Conservation (phyloP, 2,888 invertebrate genomes). For the Kuschelorhynchus macadamiae region DNA sequence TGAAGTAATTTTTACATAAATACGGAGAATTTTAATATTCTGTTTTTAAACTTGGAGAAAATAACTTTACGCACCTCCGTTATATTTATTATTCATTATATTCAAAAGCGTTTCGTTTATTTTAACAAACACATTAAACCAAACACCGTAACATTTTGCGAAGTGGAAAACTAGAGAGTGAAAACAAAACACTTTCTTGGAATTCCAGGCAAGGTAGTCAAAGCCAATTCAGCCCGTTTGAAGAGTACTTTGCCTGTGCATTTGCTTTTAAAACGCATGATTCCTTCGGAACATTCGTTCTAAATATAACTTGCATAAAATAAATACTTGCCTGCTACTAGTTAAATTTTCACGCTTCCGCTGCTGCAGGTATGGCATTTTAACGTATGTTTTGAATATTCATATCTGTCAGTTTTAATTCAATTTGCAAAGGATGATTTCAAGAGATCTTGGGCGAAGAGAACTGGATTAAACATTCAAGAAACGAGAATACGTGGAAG, state of each 20-base stretch:
- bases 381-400: conserved; percentile 30
- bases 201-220: too few relatives aligned
- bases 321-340: conserved; percentile 9
- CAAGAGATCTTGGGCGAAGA: conserved; percentile 25
- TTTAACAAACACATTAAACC: too few relatives aligned
- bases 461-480: conserved; percentile 15
- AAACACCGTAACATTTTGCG: too few relatives aligned
- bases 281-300: background rate
- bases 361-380: conserved; percentile 22
- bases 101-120: too few relatives aligned
- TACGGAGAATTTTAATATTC: too few relatives aligned
- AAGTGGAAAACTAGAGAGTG: too few relatives aligned
- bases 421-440: conserved; percentile 27
- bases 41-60: too few relatives aligned
- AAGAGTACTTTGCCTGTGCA: background rate
- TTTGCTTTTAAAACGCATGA: background rate
- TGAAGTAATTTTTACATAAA: too few relatives aligned
- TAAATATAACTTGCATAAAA: conserved; percentile 16
- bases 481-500: background rate
- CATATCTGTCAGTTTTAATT: conserved; percentile 32
- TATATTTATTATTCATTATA: too few relatives aligned
- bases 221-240: background rate
- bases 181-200: too few relatives aligned
- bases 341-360: conserved; percentile 27
- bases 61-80: too few relatives aligned